phyloP scores from a whole-genome alignment of 2,113 vertebrate genomes.

The Callaeas wilsoni region DNA sequence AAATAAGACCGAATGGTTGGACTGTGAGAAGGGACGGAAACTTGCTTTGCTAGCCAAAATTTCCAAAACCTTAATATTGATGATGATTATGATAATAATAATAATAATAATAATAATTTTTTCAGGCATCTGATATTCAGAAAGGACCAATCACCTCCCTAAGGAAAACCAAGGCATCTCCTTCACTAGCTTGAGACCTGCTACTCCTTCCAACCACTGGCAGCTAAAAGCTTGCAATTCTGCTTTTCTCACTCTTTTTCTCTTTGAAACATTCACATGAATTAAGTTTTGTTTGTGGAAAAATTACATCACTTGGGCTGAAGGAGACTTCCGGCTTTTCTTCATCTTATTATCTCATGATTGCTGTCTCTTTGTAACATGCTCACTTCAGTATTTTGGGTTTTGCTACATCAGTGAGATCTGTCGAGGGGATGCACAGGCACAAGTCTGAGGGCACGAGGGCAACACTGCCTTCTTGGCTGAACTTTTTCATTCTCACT shows the following conservation, averaged over 20 bases:
- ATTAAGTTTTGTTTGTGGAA: slow-evolving; percentile 9
- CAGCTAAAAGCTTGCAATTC: background rate
- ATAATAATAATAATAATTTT: background rate
- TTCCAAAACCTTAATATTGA: background rate
- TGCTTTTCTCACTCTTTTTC: background rate
- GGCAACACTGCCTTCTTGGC: background rate
- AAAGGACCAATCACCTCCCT: background rate
- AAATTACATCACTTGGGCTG: background rate
- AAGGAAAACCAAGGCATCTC: background rate
- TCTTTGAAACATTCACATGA: background rate
- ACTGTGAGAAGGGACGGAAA: background rate
- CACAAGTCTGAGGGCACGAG: background rate
- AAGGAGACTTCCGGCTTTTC: slow-evolving; percentile 21
- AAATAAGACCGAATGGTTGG: accelerated
- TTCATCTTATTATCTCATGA: background rate
- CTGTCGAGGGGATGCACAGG: accelerated
- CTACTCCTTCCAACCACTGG: background rate
- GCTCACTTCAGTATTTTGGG: background rate
- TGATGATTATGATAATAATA: background rate
- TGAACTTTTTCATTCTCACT: background rate
- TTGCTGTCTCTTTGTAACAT: background rate
- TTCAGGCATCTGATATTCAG: background rate
- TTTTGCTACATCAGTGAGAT: background rate
- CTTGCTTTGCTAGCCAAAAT: background rate
- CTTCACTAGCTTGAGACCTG: background rate